A percentile compares a stretch with the other conserved stretches of the same genome.
Evolutionary conservation across 2,888 invertebrate genomes (phyloP).

Genomic region (Digitonthophagus gazella): DNA sequence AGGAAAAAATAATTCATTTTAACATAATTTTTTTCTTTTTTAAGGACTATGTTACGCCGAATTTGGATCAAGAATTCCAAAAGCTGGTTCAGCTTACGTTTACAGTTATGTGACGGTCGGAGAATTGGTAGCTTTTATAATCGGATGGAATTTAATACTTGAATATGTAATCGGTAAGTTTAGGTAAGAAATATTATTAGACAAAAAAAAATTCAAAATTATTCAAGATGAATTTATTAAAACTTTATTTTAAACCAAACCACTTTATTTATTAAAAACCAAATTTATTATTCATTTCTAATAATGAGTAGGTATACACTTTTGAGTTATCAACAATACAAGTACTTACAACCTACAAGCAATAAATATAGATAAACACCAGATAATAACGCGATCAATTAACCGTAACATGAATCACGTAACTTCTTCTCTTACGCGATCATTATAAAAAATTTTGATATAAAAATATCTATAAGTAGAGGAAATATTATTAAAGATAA

Average conservation of each 20-base stretch:
- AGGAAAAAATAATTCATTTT: too few relatives aligned
- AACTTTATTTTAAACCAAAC: too few relatives aligned
- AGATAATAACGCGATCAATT: background rate
- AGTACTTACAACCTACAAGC: background rate
- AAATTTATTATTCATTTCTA: too few relatives aligned
- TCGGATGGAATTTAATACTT: slow-evolving; percentile 91
- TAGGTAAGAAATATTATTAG: too few relatives aligned
- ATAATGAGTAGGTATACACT: background rate
- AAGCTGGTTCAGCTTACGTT: slow-evolving; percentile 88
- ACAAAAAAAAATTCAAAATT: too few relatives aligned
- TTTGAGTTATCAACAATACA: background rate
- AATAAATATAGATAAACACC: background rate
- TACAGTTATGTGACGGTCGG: slow-evolving; percentile 93
- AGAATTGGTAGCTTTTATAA: slow-evolving; percentile 86
- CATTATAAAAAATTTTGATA: too few relatives aligned
- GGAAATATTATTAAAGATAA: too few relatives aligned
- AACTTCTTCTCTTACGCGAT: background rate
- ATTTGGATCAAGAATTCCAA: slow-evolving; percentile 84
- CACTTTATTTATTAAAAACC: too few relatives aligned
- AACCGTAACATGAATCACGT: background rate
- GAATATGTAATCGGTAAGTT: slow-evolving; percentile 78
- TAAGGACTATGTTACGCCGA: slow-evolving; percentile 86
- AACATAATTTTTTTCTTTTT: slow-evolving; percentile 38
- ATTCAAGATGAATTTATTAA: too few relatives aligned
- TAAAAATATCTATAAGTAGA: too few relatives aligned